Conservation (phyloP, 2,888 invertebrate species). For the Anthoptus insignis region DNA sequence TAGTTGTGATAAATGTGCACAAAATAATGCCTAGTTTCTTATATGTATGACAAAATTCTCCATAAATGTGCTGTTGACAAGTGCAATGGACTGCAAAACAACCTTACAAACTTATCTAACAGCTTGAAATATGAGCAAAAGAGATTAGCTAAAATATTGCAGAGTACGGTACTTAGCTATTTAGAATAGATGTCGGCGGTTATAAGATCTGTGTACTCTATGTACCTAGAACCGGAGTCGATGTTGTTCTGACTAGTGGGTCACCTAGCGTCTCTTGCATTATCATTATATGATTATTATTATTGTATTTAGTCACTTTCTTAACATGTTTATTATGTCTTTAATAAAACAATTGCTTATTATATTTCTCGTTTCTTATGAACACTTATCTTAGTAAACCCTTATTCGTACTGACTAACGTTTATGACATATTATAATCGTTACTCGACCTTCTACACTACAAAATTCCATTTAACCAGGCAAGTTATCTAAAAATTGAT, state of each 20-base stretch:
- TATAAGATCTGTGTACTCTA: slow-evolving; percentile 52
- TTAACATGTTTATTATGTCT: slow-evolving; percentile 86
- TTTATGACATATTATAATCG: too few relatives aligned
- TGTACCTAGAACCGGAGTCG: slow-evolving; percentile 63
- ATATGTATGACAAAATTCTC: not conserved
- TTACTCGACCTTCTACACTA: too few relatives aligned
- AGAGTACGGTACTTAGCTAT: slow-evolving; percentile 78
- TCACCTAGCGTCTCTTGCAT: slow-evolving; percentile 71
- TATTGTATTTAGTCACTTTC: slow-evolving; percentile 85
- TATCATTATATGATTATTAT: slow-evolving; percentile 71
- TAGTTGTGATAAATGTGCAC: not conserved
- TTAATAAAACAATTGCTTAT: slow-evolving; percentile 86
- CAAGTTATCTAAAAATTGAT: not conserved
- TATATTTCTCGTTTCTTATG: slow-evolving; percentile 50
- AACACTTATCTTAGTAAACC: not conserved
- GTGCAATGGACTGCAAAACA: not conserved
- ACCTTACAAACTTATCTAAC: slow-evolving; percentile 23
- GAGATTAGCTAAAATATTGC: slow-evolving; percentile 60
- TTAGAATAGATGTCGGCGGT: slow-evolving; percentile 70
- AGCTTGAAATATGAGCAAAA: slow-evolving; percentile 54
- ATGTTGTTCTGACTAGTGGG: slow-evolving; percentile 59
- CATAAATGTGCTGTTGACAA: not conserved
- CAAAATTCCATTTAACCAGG: too few relatives aligned
- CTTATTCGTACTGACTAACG: too few relatives aligned
- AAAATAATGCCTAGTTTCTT: slow-evolving; percentile 4